Conservation (phyloP, 2,797 vertebrate genomes). For the Arctocebus calabarensis region DNA sequence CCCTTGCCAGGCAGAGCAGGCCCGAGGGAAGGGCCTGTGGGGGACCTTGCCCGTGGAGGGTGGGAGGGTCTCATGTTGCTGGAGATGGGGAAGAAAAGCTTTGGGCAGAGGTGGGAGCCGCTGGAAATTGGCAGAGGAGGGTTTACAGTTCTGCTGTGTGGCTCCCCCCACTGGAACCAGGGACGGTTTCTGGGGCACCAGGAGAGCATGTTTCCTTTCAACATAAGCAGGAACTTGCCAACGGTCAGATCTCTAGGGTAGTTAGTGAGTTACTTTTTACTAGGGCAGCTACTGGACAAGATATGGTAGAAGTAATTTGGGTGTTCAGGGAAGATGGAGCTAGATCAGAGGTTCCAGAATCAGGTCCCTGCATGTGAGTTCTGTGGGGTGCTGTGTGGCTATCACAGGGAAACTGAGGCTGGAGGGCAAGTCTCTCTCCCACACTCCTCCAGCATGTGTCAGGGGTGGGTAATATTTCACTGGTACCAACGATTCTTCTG, state of each 20-base stretch:
- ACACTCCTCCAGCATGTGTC: background rate
- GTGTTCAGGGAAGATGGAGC: background rate
- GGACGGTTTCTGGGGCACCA: too few species aligned
- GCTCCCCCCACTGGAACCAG: background rate
- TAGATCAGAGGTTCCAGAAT: background rate
- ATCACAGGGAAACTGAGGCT: background rate
- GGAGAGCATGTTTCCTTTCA: background rate
- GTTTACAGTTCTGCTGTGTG: background rate
- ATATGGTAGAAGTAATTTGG: background rate
- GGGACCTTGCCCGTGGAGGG: background rate
- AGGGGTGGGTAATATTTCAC: background rate
- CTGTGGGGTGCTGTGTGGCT: too few species aligned
- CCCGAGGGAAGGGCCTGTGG: background rate
- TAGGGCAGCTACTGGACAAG: background rate
- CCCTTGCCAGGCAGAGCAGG: background rate
- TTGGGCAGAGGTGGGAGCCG: background rate
- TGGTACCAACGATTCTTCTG: background rate
- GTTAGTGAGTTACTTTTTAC: background rate
- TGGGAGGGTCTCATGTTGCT: background rate
- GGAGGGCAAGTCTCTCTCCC: too few species aligned
- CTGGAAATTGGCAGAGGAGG: background rate
- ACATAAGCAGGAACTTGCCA: background rate
- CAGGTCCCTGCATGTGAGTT: background rate
- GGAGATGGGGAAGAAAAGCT: background rate
- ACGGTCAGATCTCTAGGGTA: background rate